phyloP scores from a whole-genome alignment of 2,888 invertebrate genomes.

The Noctua comes region DNA sequence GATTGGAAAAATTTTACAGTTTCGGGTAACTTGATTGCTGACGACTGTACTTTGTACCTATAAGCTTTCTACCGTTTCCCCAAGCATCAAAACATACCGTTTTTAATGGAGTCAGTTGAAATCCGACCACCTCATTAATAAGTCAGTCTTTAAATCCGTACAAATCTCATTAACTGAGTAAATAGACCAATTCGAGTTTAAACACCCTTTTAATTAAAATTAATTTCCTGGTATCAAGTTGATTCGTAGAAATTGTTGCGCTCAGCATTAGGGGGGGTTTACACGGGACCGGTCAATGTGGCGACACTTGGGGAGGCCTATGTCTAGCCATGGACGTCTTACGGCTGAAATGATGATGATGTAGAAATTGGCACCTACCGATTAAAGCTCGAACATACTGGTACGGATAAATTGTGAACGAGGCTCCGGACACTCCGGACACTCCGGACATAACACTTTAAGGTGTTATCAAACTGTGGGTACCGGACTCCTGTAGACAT shows the following conservation, averaged over 20 bases:
- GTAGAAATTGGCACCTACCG: too few species aligned
- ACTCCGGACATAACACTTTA: not conserved
- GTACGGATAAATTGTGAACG: not conserved
- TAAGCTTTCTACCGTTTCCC: not conserved
- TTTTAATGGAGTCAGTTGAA: conserved; percentile 7
- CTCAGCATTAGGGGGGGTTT: too few species aligned
- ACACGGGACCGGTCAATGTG: too few species aligned
- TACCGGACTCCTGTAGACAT: not conserved
- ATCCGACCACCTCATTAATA: not conserved
- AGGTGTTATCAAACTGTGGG: not conserved
- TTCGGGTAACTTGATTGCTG: too few species aligned
- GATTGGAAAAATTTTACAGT: too few species aligned
- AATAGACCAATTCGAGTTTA: conserved; percentile 9
- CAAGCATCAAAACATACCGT: too few species aligned
- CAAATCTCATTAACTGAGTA: conserved; percentile 27
- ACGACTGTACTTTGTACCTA: too few species aligned
- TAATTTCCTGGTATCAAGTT: not conserved
- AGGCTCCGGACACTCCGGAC: not conserved
- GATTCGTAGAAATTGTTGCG: not conserved
- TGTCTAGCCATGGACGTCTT: too few species aligned
- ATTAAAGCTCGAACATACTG: not conserved
- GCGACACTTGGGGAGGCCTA: too few species aligned
- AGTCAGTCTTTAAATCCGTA: conserved; percentile 18
- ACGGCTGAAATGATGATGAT: too few species aligned
- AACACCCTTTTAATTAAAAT: conserved; percentile 10